phyloP scores from a whole-genome alignment of 1,140 invertebrate genomes.

The Euwallacea fornicatus region DNA sequence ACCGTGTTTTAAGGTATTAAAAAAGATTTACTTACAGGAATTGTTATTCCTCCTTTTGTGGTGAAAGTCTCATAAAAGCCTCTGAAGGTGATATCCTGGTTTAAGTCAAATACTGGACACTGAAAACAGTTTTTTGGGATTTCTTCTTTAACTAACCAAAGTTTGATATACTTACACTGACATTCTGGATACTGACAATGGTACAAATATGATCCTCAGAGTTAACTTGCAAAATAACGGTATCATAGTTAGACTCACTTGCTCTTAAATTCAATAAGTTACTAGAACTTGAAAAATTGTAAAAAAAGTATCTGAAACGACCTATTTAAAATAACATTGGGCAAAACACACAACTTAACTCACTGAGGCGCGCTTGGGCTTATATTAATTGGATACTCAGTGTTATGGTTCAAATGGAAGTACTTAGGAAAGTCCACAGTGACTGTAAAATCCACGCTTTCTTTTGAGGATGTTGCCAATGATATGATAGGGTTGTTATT shows the following conservation, averaged over 20 bases:
- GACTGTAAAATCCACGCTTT: conserved; percentile 58
- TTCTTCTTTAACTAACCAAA: not conserved
- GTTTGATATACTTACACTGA: conserved; percentile 60
- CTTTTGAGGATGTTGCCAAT: conserved; percentile 61
- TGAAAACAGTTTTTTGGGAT: conserved; percentile 51
- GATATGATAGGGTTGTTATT: conserved; percentile 58
- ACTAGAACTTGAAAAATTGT: conserved; percentile 55
- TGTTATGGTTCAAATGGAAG: conserved; percentile 59
- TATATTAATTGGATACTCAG: conserved; percentile 51
- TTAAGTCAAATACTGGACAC: conserved; percentile 77
- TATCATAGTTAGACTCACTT: conserved; percentile 53
- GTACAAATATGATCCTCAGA: conserved; percentile 69
- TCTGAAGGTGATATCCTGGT: conserved; percentile 69
- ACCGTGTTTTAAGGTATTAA: not conserved
- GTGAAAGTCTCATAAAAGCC: conserved; percentile 76
- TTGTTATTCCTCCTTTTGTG: conserved; percentile 68
- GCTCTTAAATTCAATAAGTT: conserved; percentile 56
- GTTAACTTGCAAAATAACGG: conserved; percentile 66
- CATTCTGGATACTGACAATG: conserved; percentile 73
- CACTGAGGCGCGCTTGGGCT: conserved; percentile 57
- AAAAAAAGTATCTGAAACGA: conserved; percentile 48
- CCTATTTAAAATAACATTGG: not conserved
- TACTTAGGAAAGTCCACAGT: conserved; percentile 58
- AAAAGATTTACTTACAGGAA: conserved; percentile 59
- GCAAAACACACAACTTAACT: conserved; percentile 15